These are phyloP conservation scores for Drosophila mettleri DNA, from an alignment of 2,888 invertebrate species.

Conservation along the genomic window DNA sequence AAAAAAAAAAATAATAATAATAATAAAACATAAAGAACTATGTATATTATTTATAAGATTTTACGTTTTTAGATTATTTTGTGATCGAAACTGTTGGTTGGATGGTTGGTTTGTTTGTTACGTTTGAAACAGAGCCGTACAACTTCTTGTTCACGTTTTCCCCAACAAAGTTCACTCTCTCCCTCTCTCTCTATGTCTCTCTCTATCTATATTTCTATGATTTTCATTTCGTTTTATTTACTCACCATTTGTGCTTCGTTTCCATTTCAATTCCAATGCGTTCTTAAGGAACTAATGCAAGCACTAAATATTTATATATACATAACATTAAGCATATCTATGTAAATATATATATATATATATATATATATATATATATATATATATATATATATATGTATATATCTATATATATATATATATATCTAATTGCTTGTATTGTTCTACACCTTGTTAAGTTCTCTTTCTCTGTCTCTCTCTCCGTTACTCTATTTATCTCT, in stretches of 20 bases:
- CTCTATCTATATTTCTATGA: not conserved
- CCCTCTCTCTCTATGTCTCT: conserved; percentile 4
- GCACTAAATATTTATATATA: conserved; percentile 13
- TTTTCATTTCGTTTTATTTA: conserved; percentile 19
- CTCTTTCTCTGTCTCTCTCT: conserved; percentile 27
- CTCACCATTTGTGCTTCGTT: conserved; percentile 17
- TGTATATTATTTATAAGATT: conserved; percentile 54
- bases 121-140: conserved; percentile 60
- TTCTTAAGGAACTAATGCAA: conserved; percentile 36
- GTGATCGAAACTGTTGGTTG: conserved; percentile 68
- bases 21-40: conserved; percentile 28
- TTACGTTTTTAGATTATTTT: conserved; percentile 56
- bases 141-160: conserved; percentile 52
- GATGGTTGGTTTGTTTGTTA: conserved; percentile 74
- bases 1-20: conserved; percentile 1
- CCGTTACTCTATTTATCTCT: conserved; percentile 2
- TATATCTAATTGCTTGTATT: conserved; percentile 42
- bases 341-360: conserved; percentile 29
- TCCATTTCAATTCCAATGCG: conserved; percentile 34
- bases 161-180: not conserved
- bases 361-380: too few relatives aligned
- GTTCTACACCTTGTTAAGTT: conserved; percentile 40
- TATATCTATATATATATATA: conserved; percentile 39
- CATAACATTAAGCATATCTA: not conserved
- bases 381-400: too few relatives aligned